Evolutionary conservation across 2,888 invertebrate species (phyloP), one percentile per base, ranked within the genome.

Genomic region (Drosophila paramelanica): DNA sequence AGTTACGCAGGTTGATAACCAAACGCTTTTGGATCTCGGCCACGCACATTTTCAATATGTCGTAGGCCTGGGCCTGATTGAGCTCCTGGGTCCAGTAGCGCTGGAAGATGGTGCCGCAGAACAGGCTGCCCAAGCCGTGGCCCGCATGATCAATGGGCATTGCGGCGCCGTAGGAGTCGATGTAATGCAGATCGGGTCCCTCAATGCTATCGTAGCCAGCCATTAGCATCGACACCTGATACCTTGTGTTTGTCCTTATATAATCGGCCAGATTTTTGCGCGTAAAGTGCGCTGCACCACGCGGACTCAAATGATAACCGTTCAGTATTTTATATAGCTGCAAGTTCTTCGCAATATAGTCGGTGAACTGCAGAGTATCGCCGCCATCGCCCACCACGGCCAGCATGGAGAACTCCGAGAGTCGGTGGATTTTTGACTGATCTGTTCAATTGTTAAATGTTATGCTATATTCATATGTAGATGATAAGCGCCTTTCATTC

Each of bases 311-410:
- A 92, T 98, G 98, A 91, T 99, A 99, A 1, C 97, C 98, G 92
- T 99, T 98, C 76, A 97, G 94, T 96, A 99, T 98, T 93, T 98
- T 98, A 92, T 99, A 99, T 41, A 99, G 93, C 86, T 98, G 98
- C 78, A 99, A 96, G 91, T 99, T 99, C 92, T 99, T 98, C 4
- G 96, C 96, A 85, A 99, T 98, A 91, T 97, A 99, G 91, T 99
- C 99, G 2, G 98, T 97, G 93, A 99, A 99, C 91, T 99, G 98
- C 25, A 96, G 96, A 1, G 98, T 97, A 91, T 99, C 99, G 1
- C 99, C 99, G 20, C 96, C 94, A 92, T 99, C 98, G 7, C 99
- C 99, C 80, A 95, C 95, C 11, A 97, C 96, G 43, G 96, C 96
- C 97, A 99, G 97, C 55, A 97, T 94, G 78, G 98, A 93, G 76